Percentiles rank a stretch among this genome's conserved stretches.
These are phyloP conservation scores for Sinonovacula constricta DNA, from an alignment of 1,140 invertebrate genomes.

Conservation along the genomic window DNA sequence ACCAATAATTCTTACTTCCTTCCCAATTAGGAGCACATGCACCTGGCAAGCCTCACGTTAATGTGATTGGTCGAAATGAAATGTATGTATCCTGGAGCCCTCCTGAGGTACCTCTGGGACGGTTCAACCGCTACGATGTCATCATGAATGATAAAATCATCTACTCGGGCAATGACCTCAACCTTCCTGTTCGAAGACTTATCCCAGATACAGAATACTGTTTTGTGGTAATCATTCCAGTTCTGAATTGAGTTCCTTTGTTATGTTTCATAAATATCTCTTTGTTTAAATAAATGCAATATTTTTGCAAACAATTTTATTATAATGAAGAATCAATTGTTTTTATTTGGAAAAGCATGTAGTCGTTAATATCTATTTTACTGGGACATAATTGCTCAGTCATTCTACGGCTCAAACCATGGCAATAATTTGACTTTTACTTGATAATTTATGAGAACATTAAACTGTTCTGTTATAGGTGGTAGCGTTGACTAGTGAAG, in stretches of 20 bases:
- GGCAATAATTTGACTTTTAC: too few relatives aligned
- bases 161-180: slow-evolving; percentile 76
- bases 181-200: slow-evolving; percentile 66
- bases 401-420: too few relatives aligned
- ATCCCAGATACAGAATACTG: slow-evolving; percentile 77
- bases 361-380: background rate
- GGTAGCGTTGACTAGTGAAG: slow-evolving; percentile 76
- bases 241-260: too few relatives aligned
- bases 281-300: background rate
- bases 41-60: slow-evolving; percentile 75
- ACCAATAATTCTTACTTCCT: background rate
- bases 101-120: slow-evolving; percentile 75
- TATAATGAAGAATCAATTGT: background rate
- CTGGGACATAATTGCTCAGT: too few relatives aligned
- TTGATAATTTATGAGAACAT: too few relatives aligned
- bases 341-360: background rate
- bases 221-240: slow-evolving; percentile 71
- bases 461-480: too few relatives aligned
- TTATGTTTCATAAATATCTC: background rate
- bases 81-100: slow-evolving; percentile 74
- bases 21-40: slow-evolving; percentile 72
- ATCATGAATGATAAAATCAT: slow-evolving; percentile 73
- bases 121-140: slow-evolving; percentile 76
- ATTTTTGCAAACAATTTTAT: background rate
- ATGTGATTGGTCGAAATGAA: slow-evolving; percentile 76